A percentile compares a stretch with the other conserved stretches of the same genome.
phyloP scores from a whole-genome alignment of 2,797 vertebrate species.

The Leuciscus waleckii region DNA sequence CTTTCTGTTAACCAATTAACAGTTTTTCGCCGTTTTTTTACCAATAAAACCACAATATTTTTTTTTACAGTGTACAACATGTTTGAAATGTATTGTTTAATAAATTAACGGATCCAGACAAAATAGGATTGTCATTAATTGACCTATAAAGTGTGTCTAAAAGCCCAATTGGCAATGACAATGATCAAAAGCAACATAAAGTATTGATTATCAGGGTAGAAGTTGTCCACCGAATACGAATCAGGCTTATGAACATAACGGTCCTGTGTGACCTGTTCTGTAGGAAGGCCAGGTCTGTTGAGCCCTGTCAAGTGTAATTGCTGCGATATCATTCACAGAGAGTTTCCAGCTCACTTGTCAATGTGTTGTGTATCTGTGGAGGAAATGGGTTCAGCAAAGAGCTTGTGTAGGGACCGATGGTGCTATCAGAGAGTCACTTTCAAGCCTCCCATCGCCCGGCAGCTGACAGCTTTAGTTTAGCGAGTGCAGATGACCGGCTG shows the following conservation, averaged over 20 bases:
- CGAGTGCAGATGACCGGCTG: slow-evolving; percentile 13
- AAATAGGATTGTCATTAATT: neutral
- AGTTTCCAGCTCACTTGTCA: slow-evolving; percentile 40
- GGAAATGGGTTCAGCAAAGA: slow-evolving; percentile 46
- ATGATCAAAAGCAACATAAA: slow-evolving; percentile 19
- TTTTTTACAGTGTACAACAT: neutral
- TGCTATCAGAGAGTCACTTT: slow-evolving; percentile 46
- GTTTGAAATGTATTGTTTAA: neutral
- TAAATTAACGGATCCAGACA: neutral
- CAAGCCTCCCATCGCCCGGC: slow-evolving; percentile 30
- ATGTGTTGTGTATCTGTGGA: slow-evolving; percentile 39
- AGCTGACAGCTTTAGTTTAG: slow-evolving; percentile 54
- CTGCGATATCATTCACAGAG: slow-evolving; percentile 41
- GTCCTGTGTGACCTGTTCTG: neutral
- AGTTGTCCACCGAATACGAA: neutral
- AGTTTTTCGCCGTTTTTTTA: too few species aligned
- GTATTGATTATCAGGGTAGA: neutral
- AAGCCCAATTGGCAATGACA: slow-evolving; percentile 16
- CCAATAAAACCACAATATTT: too few species aligned
- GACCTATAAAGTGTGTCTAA: neutral
- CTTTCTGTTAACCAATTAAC: too few species aligned
- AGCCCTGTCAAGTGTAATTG: slow-evolving; percentile 42
- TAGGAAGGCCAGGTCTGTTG: neutral
- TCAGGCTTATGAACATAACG: neutral
- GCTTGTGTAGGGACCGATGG: slow-evolving; percentile 35